phyloP scores from a whole-genome alignment of 2,113 vertebrate genomes.

The Notothenia rossii region DNA sequence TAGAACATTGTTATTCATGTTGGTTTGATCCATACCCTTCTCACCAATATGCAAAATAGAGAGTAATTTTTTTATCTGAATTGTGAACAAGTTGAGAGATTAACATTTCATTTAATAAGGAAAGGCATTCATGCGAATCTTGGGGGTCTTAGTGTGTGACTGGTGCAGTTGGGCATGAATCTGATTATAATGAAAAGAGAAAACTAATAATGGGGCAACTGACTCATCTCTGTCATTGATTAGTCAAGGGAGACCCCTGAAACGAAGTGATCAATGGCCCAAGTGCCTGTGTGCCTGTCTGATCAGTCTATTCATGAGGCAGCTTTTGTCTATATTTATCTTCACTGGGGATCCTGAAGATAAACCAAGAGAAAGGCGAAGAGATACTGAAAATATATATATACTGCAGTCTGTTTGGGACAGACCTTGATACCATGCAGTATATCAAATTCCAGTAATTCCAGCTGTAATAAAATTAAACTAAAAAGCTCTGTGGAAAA shows the following conservation, averaged over 20 bases:
- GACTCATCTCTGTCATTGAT: conserved; percentile 71
- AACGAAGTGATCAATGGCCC: conserved; percentile 61
- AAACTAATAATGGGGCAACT: conserved; percentile 49
- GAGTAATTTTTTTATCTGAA: not conserved
- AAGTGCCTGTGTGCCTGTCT: conserved; percentile 8
- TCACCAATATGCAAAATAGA: not conserved
- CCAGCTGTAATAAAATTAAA: conserved; percentile 14
- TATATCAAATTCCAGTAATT: not conserved
- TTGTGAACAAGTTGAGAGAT: conserved; percentile 3
- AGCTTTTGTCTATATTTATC: conserved; percentile 55
- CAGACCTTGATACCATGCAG: not conserved
- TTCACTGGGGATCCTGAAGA: conserved; percentile 32
- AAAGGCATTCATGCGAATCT: conserved; percentile 13
- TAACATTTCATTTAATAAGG: conserved; percentile 9
- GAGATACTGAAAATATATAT: not conserved
- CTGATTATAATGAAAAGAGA: conserved; percentile 38
- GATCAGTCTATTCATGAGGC: conserved; percentile 38
- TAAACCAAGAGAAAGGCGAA: not conserved
- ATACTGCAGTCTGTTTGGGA: not conserved
- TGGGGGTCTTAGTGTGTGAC: conserved; percentile 13
- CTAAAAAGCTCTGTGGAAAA: conserved; percentile 6
- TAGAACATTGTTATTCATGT: not conserved
- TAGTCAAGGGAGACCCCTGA: conserved; percentile 62
- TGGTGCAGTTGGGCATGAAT: conserved; percentile 36
- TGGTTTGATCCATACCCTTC: not conserved